Conservation (phyloP, 2,888 invertebrate genomes). For the Harmothoe impar region DNA sequence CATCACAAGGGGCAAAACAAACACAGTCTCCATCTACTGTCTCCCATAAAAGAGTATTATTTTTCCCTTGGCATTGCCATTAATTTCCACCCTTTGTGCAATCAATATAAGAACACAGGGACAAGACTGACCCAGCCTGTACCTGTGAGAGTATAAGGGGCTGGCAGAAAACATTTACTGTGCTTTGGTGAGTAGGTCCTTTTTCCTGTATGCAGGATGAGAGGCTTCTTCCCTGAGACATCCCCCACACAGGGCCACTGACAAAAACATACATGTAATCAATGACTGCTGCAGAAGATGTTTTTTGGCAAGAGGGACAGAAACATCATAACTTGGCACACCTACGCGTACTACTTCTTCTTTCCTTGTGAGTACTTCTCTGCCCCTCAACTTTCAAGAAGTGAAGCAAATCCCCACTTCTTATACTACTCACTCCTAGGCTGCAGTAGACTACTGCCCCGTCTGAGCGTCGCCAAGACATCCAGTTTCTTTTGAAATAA, state of each 20-base stretch:
- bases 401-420: not conserved
- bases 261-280: constrained; percentile 17
- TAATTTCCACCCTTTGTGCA: constrained; percentile 44
- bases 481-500: not conserved
- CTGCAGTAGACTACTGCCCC: not conserved
- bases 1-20: constrained; percentile 22
- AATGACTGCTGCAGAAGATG: constrained; percentile 26
- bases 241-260: not conserved
- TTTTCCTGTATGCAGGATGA: not conserved
- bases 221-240: not conserved
- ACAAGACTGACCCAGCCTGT: constrained; percentile 9
- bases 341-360: constrained; percentile 21
- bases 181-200: constrained; percentile 8
- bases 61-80: constrained; percentile 31
- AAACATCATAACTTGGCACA: constrained; percentile 51
- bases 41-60: constrained; percentile 7
- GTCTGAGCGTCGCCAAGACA: not conserved
- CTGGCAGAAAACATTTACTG: constrained; percentile 24
- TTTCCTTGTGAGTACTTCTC: not conserved
- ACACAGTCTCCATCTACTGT: not conserved
- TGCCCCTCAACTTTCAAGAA: not conserved
- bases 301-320: constrained; percentile 38
- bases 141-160: not conserved
- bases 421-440: constrained; percentile 16
- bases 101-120: constrained; percentile 45